phyloP scores from a whole-genome alignment of 2,888 invertebrate genomes.

The Polydrusus pterygomalis region DNA sequence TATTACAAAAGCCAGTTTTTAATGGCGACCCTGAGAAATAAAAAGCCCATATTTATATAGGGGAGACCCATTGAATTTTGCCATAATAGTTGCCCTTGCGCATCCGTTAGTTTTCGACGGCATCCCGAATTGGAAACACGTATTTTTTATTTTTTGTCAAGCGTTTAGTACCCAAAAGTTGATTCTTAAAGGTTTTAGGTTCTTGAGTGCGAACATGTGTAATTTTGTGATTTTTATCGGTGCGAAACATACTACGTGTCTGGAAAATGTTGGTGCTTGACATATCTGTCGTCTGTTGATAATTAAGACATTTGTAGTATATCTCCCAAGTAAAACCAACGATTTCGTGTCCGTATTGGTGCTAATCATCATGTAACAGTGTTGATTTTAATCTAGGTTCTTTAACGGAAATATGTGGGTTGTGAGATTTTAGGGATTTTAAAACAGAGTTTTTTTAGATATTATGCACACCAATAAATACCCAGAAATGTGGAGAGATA shows the following conservation, averaged over 20 bases:
- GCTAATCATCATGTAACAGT: not conserved
- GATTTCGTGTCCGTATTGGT: not conserved
- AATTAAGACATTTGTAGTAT: slow-evolving; percentile 1
- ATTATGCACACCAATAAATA: too few relatives aligned
- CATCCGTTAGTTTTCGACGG: slow-evolving; percentile 67
- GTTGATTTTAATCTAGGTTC: not conserved
- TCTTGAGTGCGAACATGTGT: slow-evolving; percentile 15
- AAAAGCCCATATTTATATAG: slow-evolving; percentile 66
- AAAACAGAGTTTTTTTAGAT: too few relatives aligned
- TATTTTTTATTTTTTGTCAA: slow-evolving; percentile 40
- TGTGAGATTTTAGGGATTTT: too few relatives aligned
- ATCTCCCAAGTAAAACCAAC: not conserved
- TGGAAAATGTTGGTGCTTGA: not conserved
- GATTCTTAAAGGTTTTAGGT: slow-evolving; percentile 14
- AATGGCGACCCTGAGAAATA: slow-evolving; percentile 70
- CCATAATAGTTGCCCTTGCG: slow-evolving; percentile 52
- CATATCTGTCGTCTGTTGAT: not conserved
- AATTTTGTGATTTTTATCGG: slow-evolving; percentile 28
- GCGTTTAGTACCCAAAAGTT: slow-evolving; percentile 11
- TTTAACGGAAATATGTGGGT: too few relatives aligned
- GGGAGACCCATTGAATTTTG: slow-evolving; percentile 61
- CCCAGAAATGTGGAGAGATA: too few relatives aligned
- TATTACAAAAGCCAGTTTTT: slow-evolving; percentile 70
- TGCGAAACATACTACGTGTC: slow-evolving; percentile 12
- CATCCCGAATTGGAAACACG: slow-evolving; percentile 65